Evolutionary conservation across 2,888 invertebrate species (phyloP).

Genomic region (Drosophila yooni): DNA sequence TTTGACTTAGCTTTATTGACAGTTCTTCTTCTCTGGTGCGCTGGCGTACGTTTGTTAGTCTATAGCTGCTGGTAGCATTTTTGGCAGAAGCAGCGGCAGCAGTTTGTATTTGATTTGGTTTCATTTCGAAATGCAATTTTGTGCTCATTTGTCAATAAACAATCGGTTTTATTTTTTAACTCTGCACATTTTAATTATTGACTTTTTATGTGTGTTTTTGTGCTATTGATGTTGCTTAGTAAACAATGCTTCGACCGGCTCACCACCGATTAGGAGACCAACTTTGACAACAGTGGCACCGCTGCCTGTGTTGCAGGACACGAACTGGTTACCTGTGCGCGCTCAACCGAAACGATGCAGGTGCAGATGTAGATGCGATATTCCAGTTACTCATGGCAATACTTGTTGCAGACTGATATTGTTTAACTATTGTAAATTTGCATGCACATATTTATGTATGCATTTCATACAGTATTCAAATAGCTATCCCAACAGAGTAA

Average conservation of each 20-base stretch:
- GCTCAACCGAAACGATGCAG: constrained; percentile 39
- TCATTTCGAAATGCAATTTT: constrained; percentile 50
- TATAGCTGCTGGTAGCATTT: constrained; percentile 1
- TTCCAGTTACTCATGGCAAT: background rate
- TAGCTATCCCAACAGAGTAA: background rate
- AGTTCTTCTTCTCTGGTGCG: constrained; percentile 35
- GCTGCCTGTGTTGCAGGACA: constrained; percentile 21
- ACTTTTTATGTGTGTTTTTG: constrained; percentile 10
- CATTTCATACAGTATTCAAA: background rate
- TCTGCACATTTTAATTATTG: constrained; percentile 34
- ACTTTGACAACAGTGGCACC: constrained; percentile 41
- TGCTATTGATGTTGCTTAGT: constrained; percentile 29
- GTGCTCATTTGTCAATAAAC: constrained; percentile 32
- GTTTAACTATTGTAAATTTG: background rate
- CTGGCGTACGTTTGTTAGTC: constrained; percentile 3
- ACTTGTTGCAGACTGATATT: background rate
- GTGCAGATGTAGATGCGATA: constrained; percentile 2
- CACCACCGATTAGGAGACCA: constrained; percentile 22
- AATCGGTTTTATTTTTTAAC: constrained; percentile 34
- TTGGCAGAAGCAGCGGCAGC: constrained; percentile 2
- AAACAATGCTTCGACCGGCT: constrained; percentile 20
- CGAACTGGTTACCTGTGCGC: constrained; percentile 4
- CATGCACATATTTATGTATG: background rate
- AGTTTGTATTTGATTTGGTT: constrained; percentile 48
- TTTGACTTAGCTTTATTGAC: constrained; percentile 4